These are phyloP conservation scores for Bradypus variegatus DNA, from an alignment of 2,797 vertebrate species.

Conservation along the genomic window DNA sequence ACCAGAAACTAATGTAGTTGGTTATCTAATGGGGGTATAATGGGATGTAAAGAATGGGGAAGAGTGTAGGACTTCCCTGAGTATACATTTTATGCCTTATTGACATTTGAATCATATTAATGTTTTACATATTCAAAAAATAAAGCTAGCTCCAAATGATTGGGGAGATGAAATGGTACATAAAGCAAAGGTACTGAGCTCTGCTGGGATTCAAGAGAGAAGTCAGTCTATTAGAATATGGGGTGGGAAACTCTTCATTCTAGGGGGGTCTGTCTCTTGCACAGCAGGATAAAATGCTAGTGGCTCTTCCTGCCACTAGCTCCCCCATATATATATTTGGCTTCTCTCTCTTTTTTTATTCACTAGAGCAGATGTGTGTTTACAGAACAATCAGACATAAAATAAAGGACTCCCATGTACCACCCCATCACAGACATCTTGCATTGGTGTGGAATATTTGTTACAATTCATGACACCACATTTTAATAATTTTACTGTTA, in stretches of 20 bases:
- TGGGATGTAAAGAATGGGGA: not conserved
- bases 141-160: not conserved
- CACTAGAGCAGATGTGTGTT: too few relatives aligned
- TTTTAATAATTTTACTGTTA: too few relatives aligned
- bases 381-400: too few relatives aligned
- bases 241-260: not conserved
- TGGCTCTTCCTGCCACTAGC: not conserved
- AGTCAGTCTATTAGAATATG: not conserved
- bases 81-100: not conserved
- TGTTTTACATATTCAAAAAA: conserved; percentile 12
- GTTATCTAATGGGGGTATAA: not conserved
- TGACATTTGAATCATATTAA: not conserved
- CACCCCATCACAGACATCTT: too few relatives aligned
- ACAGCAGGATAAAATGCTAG: not conserved
- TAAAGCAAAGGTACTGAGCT: not conserved
- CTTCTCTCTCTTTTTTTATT: too few relatives aligned
- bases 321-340: not conserved
- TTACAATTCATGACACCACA: too few relatives aligned
- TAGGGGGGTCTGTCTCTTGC: not conserved
- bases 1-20: not conserved
- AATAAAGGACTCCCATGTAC: too few relatives aligned
- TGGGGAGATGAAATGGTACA: not conserved
- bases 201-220: not conserved
- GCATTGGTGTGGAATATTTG: too few relatives aligned
- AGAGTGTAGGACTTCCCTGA: not conserved